These are phyloP conservation scores for Halichondria panicea DNA, from an alignment of 37 sponge, comb jelly and placozoan species.

Conservation along the genomic window DNA sequence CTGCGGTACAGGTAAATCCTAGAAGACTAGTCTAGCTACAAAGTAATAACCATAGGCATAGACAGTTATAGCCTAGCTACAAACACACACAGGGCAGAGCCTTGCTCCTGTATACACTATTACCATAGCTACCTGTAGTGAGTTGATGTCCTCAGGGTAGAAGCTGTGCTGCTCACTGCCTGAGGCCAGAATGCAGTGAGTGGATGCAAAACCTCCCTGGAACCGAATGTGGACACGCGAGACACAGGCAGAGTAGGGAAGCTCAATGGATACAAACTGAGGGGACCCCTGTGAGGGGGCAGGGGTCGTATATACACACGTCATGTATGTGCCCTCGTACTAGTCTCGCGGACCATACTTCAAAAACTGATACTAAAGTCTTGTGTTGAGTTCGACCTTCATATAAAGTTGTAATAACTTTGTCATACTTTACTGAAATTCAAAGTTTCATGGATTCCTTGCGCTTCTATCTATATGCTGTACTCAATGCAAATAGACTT, in stretches of 20 bases:
- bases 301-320: not conserved
- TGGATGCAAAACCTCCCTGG: constrained; percentile 91
- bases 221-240: constrained; percentile 56
- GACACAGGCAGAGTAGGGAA: constrained; percentile 50
- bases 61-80: no score
- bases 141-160: constrained; percentile 63
- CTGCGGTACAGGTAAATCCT: no score
- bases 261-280: constrained; percentile 68
- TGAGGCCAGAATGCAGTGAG: constrained; percentile 49
- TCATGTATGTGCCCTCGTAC: not conserved
- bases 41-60: no score
- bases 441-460: no score
- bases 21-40: no score
- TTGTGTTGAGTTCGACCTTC: no score
- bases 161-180: constrained; percentile 33
- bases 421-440: no score
- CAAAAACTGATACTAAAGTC: not conserved
- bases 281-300: constrained; percentile 51
- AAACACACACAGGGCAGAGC: no score
- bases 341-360: not conserved
- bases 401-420: no score
- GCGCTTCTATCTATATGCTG: no score
- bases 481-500: no score
- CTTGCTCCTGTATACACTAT: constrained; percentile 2
- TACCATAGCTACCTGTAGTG: constrained; percentile 56